A percentile compares a stretch with the other conserved stretches of the same genome.
Conservation (phyloP, 2,888 invertebrate species). For the Uropetala carovei region DNA sequence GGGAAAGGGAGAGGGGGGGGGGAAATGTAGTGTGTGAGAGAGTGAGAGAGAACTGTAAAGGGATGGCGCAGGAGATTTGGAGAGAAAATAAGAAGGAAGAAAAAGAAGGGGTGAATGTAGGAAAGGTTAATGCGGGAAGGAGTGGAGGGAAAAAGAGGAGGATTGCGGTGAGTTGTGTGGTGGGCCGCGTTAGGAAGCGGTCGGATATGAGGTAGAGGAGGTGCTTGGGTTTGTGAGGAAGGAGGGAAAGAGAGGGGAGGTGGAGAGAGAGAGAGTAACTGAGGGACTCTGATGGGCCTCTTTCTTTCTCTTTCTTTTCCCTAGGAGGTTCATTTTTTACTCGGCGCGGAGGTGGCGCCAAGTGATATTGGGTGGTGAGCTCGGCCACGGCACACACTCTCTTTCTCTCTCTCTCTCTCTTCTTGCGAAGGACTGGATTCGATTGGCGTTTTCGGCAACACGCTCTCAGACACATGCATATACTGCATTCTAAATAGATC, state of each 20-base stretch:
- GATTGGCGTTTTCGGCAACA: too few species aligned
- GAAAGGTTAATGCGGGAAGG: too few species aligned
- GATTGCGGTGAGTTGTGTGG: background rate
- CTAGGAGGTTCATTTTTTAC: background rate
- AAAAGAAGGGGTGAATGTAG: too few species aligned
- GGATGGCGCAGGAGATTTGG: too few species aligned
- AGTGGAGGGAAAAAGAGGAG: too few species aligned
- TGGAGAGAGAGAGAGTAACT: background rate
- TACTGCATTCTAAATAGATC: too few species aligned
- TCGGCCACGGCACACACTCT: background rate
- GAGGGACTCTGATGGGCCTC: constrained; percentile 43
- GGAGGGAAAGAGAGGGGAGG: background rate
- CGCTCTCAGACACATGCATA: too few species aligned
- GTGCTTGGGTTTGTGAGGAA: background rate
- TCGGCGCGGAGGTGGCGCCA: constrained; percentile 1
- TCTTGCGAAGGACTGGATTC: too few species aligned
- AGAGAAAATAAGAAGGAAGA: too few species aligned
- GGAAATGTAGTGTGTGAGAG: too few species aligned
- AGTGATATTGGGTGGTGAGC: constrained; percentile 16
- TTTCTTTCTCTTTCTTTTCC: background rate
- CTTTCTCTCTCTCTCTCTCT: too few species aligned
- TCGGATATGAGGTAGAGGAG: background rate
- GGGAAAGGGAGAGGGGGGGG: background rate
- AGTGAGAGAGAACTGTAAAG: too few species aligned
- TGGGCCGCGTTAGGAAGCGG: background rate